Percentiles rank a stretch among this genome's conserved stretches.
phyloP scores from a whole-genome alignment of 2,797 vertebrate species.

The Falco cherrug region DNA sequence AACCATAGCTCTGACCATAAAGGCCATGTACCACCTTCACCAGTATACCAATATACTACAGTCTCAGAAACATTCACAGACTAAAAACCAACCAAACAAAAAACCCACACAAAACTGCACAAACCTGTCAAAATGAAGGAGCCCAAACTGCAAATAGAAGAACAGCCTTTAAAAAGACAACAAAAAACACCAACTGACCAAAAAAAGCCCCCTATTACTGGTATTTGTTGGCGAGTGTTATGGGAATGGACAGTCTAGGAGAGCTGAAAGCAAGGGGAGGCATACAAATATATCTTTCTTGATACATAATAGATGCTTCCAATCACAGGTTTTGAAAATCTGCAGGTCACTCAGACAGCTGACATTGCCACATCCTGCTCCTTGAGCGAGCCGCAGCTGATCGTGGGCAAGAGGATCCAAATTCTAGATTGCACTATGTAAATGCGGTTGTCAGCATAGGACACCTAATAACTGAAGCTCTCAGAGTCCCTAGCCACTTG shows the following conservation, averaged over 20 bases:
- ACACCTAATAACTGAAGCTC: neutral
- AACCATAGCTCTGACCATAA: neutral
- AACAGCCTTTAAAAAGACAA: neutral
- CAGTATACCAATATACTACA: too few species aligned
- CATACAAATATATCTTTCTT: neutral
- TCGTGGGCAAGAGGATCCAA: neutral
- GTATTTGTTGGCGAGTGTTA: neutral
- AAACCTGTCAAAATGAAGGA: neutral
- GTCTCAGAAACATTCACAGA: neutral
- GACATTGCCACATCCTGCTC: neutral
- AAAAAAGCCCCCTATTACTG: neutral
- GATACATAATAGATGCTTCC: neutral
- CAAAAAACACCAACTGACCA: accelerated
- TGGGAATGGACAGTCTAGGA: neutral
- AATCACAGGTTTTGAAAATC: neutral
- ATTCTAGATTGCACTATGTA: too few species aligned
- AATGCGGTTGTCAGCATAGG: neutral
- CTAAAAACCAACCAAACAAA: neutral
- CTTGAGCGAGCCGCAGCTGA: neutral
- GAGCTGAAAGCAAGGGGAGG: neutral
- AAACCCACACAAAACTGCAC: neutral
- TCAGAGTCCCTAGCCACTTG: neutral
- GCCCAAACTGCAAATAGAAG: neutral
- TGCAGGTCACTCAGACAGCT: neutral
- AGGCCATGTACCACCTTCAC: neutral